Base-by-base conservation (phyloP, 2,797 vertebrate genomes). In the Psittacula derbiana region DNA sequence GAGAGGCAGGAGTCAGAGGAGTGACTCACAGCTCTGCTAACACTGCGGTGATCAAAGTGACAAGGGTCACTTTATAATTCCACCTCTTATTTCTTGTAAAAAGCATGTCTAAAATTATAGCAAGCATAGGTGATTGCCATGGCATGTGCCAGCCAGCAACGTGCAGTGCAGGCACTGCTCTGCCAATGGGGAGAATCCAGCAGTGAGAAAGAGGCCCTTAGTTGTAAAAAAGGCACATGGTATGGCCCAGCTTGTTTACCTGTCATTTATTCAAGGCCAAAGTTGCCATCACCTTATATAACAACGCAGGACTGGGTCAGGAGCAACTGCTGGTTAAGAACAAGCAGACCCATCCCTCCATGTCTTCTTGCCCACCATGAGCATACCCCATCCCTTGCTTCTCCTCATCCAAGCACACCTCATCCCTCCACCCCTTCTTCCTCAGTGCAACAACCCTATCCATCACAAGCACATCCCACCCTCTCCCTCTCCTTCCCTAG, bases 81-180 rank as follows among this genome's bases (percentile, higher is more conserved):
- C 55, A 60, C 17, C 16, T 82, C 38, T 52, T 20, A 15, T 25
- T 88, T 52, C 46, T 67, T 14, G 31, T 15, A 25, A 79, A 81
- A 67, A 69, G 2, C 27, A 16, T 4, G 8, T 19, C 66, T 74
- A 33, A 72, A 71, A 57, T 33, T 23, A 61, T 41, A 72, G 36
- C 15, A 28, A 53, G 21, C 1, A 1, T 17, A 43, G 21, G 18
- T 46, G 53, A 80, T 12, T 2, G 40, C 4, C 20, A 16, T 1
- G 8, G 23, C 0, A 4, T 0, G 4, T 27, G 25, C 18, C 72
- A 64, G 71, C 43, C 46, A 62, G 58, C 3, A 3, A 40, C 9
- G 18, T 0, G 5, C 8, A 0, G 0, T 36, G 28, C 30, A 18
- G 36, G 13, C 10, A 12, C 19, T 10, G 33, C 3, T 1, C 38